Conservation (phyloP, 2,797 vertebrate species). For the Neosilurus mollespiculum region DNA sequence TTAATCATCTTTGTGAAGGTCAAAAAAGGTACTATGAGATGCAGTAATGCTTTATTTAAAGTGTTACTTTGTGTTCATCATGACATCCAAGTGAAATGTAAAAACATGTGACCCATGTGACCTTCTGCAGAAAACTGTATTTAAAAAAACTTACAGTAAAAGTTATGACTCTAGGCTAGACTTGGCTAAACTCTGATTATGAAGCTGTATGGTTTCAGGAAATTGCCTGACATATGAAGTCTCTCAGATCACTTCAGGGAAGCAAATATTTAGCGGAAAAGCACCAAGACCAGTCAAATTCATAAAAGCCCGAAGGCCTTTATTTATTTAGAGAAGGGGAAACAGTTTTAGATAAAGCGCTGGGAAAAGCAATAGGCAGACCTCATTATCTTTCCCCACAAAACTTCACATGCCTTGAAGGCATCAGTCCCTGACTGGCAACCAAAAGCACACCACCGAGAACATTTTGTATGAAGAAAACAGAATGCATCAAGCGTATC, state of each 20-base stretch:
- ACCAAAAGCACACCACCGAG: no score
- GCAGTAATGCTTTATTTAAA: not conserved
- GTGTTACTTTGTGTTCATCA: not conserved
- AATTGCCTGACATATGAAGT: conserved; percentile 42
- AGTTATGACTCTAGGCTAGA: conserved; percentile 33
- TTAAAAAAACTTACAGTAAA: conserved; percentile 36
- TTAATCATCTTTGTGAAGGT: not conserved
- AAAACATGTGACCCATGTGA: no score
- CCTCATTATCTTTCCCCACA: conserved; percentile 22
- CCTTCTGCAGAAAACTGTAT: conserved; percentile 37
- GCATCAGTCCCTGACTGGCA: conserved; percentile 33
- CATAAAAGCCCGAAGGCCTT: conserved; percentile 56
- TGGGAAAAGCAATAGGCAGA: conserved; percentile 34
- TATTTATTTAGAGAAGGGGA: conserved; percentile 63
- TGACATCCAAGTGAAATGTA: no score
- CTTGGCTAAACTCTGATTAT: conserved; percentile 46
- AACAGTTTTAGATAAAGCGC: conserved; percentile 56
- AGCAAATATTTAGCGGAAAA: conserved; percentile 47
- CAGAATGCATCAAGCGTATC: conserved; percentile 33
- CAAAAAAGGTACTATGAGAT: not conserved
- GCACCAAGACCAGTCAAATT: conserved; percentile 46
- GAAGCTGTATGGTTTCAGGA: conserved; percentile 58
- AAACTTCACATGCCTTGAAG: conserved; percentile 44
- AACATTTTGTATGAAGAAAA: no score
- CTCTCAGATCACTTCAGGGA: conserved; percentile 55